A percentile compares a stretch with the other conserved stretches of the same genome.
phyloP scores from a whole-genome alignment of 2,888 invertebrate species.

The Dryococelus australis region DNA sequence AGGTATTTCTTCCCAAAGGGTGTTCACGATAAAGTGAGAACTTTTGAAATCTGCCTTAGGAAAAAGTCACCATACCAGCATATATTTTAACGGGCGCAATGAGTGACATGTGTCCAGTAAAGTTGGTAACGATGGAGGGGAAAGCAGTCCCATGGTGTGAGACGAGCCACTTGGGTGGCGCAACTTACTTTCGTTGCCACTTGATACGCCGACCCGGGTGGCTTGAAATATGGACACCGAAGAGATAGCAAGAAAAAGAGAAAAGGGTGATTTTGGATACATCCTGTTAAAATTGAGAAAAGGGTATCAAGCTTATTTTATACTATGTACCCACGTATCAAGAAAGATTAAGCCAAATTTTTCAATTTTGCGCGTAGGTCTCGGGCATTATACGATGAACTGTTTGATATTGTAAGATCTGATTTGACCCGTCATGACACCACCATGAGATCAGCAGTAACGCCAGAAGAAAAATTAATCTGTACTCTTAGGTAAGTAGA shows the following conservation, averaged over 20 bases:
- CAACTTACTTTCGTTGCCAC: not conserved
- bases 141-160: too few species aligned
- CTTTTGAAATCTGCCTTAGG: too few species aligned
- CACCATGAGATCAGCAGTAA: too few species aligned
- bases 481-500: too few species aligned
- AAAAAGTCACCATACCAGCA: too few species aligned
- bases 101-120: too few species aligned
- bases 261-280: constrained; percentile 6
- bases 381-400: not conserved
- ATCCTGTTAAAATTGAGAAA: not conserved
- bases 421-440: not conserved
- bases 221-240: constrained; percentile 25
- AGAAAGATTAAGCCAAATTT: not conserved
- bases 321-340: constrained; percentile 2
- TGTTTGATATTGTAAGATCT: not conserved
- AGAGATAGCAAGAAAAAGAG: constrained; percentile 19
- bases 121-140: too few species aligned
- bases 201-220: constrained; percentile 4
- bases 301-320: constrained; percentile 12
- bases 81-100: too few species aligned
- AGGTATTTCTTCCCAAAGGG: too few species aligned
- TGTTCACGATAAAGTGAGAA: too few species aligned
- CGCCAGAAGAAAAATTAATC: too few species aligned
- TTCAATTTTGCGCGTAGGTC: not conserved
- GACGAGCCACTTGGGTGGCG: constrained; percentile 16